These are phyloP conservation scores for Apostichopus californicus DNA, from an alignment of 35 echinoderm and acorn worm genomes.

Conservation along the genomic window DNA sequence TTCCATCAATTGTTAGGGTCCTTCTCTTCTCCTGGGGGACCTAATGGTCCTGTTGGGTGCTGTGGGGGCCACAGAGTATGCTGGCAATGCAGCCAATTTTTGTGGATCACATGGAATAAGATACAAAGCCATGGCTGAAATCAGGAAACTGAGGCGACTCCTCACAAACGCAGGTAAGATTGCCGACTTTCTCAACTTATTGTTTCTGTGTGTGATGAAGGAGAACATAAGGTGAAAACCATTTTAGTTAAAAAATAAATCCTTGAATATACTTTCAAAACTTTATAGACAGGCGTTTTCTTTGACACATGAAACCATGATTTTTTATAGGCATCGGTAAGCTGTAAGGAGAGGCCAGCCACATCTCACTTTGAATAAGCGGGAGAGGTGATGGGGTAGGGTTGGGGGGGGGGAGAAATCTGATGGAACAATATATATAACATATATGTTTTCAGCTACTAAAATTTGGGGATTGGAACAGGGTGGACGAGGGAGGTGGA, in stretches of 20 bases:
- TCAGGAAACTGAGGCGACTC: conserved; percentile 81
- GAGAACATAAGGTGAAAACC: background rate
- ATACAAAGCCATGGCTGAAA: conserved; percentile 97
- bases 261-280: no score
- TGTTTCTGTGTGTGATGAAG: background rate
- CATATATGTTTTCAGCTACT: no score
- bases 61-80: conserved; percentile 88
- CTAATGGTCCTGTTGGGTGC: conserved; percentile 97
- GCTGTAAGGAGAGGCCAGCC: no score
- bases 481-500: no score
- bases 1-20: conserved; percentile 56
- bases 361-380: no score
- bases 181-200: background rate
- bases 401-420: no score
- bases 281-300: no score
- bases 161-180: conserved; percentile 94
- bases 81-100: conserved; percentile 77
- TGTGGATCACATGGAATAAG: conserved; percentile 89
- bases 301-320: no score
- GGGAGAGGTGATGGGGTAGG: no score
- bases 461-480: no score
- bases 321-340: no score
- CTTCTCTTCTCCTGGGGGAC: conserved; percentile 76
- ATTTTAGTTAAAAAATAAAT: background rate
- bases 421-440: no score